A percentile compares a stretch with the other conserved stretches of the same genome.
phyloP scores from a whole-genome alignment of 2,113 vertebrate genomes.

The Nothoprocta perdicaria region DNA sequence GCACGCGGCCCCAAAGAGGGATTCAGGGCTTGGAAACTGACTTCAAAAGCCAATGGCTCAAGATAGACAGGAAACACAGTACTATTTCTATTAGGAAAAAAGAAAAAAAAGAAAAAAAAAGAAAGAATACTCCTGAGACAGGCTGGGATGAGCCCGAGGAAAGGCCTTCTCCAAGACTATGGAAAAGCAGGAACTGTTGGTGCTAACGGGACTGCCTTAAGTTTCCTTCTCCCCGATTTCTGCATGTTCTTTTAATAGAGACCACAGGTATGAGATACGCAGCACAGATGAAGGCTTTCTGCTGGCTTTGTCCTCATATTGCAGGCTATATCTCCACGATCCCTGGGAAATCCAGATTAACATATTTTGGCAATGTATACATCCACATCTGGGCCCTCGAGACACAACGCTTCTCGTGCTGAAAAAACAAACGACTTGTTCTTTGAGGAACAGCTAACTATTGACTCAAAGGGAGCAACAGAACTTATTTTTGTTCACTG shows the following conservation, averaged over 20 bases:
- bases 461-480: background rate
- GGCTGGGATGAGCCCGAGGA: background rate
- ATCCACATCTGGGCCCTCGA: background rate
- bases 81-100: background rate
- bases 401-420: background rate
- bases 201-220: background rate
- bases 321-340: background rate
- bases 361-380: background rate
- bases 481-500: background rate
- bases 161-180: background rate
- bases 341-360: slow-evolving; percentile 16
- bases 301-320: background rate
- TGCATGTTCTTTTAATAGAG: background rate
- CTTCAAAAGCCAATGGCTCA: background rate
- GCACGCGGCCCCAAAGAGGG: background rate
- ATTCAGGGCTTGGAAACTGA: background rate
- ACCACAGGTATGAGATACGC: fast-evolving
- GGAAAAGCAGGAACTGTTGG: background rate
- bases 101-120: background rate
- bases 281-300: background rate
- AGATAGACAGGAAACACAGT: slow-evolving; percentile 41
- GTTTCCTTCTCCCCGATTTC: background rate
- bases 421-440: background rate
- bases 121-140: background rate
- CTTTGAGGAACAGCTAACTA: background rate